A percentile compares a stretch with the other conserved stretches of the same genome.
Evolutionary conservation across 2,113 vertebrate genomes (phyloP).

Genomic region (Odontesthes bonariensis): DNA sequence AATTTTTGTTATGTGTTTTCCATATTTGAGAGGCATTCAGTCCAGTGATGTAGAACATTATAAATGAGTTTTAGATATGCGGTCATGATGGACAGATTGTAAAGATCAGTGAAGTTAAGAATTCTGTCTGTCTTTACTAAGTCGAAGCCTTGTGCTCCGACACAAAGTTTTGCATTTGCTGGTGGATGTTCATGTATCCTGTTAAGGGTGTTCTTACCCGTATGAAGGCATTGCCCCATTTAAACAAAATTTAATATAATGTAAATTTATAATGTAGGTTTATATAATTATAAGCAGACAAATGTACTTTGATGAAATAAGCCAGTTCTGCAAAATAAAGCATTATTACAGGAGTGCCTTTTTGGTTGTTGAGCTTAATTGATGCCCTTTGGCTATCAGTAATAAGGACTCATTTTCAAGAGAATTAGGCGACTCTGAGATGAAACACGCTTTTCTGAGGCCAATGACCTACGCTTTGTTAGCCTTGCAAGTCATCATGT

Average conservation of each 20-base stretch:
- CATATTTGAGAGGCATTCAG: background rate
- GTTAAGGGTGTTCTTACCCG: background rate
- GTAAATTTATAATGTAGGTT: constrained; percentile 18
- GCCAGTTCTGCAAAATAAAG: constrained; percentile 59
- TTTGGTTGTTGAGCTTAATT: constrained; percentile 66
- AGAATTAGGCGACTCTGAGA: constrained; percentile 34
- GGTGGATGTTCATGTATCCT: background rate
- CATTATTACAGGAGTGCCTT: constrained; percentile 61
- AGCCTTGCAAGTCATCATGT: constrained; percentile 28
- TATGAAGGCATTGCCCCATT: background rate
- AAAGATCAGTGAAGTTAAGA: background rate
- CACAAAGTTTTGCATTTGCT: background rate
- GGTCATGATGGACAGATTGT: background rate
- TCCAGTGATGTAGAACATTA: background rate
- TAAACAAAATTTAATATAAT: background rate
- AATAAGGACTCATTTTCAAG: constrained; percentile 41
- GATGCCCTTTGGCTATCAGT: constrained; percentile 61
- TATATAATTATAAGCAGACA: constrained; percentile 43
- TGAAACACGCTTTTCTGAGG: constrained; percentile 30
- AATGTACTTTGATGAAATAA: constrained; percentile 43
- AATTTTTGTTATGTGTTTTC: background rate
- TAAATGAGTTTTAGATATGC: background rate
- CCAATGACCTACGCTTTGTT: constrained; percentile 39
- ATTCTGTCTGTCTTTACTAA: background rate
- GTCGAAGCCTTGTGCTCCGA: background rate